Base-by-base conservation (phyloP, 2,888 invertebrate genomes). In the Leucozona laternaria region DNA sequence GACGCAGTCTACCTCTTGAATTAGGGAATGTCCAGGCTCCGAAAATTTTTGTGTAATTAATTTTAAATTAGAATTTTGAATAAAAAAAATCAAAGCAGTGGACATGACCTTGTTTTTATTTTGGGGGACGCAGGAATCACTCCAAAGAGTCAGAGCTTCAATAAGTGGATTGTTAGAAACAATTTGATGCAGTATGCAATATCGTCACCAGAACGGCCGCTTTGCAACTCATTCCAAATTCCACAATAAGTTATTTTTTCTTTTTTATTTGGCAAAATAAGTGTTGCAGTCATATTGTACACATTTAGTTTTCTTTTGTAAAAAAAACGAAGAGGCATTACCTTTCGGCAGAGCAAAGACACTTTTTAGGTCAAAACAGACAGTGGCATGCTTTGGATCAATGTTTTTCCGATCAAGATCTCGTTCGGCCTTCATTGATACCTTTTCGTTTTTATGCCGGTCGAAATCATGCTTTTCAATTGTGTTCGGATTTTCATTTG, bases 291-390 rank as follows among this genome's bases (percentile, higher is more conserved):
- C 31, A 53, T 53, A 17, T 68, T 68, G 34, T 45, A 68, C n/a
- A 68, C 68, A 43, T 22, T 66, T 48, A 66, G 8, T n/a, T 68
- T 68, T 45, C 66, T 15, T 50, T 48, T 50, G 13, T 68, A n/a
- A 68, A 48, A 50, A 68, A 68, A 50, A 68, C 17, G 53, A 53
- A 5, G 70, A 70, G 5, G 70, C 70, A 15, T 37, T 53, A 22
- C 40, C 70, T 53, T 37, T 70, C 15, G 70, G 53, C 15, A 70
- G 48, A 53, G 53, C 20, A 70, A 70, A 70, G 43, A 66, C 48
- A 48, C 66, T 66, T 50, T 66, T n/a, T n/a, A n/a, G n/a, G n/a
- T n/a, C n/a, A n/a, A n/a, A n/a, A n/a, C n/a, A n/a, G n/a, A n/a
- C n/a, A 31, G 34, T 34, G 40, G 25, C 40, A 43, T 68, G 37